Evolutionary conservation across 2,888 invertebrate species (phyloP).

Genomic region (Drosophila dives): DNA sequence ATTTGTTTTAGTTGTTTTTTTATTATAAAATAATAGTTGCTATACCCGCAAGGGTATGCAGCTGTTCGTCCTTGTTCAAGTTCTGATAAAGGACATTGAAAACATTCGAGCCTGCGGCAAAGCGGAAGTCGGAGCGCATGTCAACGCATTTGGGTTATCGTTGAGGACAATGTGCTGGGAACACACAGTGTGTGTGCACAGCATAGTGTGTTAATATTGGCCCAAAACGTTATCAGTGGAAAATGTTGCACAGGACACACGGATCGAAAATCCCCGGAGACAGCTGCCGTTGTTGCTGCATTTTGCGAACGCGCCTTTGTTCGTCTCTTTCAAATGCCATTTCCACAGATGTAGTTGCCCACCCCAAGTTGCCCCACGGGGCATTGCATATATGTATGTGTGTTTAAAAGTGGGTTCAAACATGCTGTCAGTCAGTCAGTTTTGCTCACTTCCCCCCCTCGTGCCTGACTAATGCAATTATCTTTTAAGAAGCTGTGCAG

Average conservation of each 20-base stretch:
- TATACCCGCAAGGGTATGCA: background rate
- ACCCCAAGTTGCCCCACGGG: slow-evolving; percentile 5
- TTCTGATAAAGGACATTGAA: background rate
- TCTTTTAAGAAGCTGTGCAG: slow-evolving; percentile 48
- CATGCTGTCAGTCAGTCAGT: slow-evolving; percentile 16
- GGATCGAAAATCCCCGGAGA: slow-evolving; percentile 4
- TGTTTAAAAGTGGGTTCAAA: slow-evolving; percentile 66
- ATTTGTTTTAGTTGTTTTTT: background rate
- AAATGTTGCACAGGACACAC: slow-evolving; percentile 31
- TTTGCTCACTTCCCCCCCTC: slow-evolving; percentile 1
- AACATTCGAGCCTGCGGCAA: slow-evolving; percentile 36
- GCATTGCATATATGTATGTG: slow-evolving; percentile 23
- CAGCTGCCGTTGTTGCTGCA: slow-evolving; percentile 22
- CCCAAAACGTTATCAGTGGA: slow-evolving; percentile 39
- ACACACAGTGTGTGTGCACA: slow-evolving; percentile 21
- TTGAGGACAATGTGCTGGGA: slow-evolving; percentile 50
- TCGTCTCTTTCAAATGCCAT: slow-evolving; percentile 25
- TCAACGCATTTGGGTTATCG: slow-evolving; percentile 63
- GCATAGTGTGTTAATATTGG: slow-evolving; percentile 48
- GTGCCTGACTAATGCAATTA: slow-evolving; percentile 51
- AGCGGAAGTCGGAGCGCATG: slow-evolving; percentile 55
- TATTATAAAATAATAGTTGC: background rate
- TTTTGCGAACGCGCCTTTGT: slow-evolving; percentile 25
- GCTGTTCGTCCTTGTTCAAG: background rate
- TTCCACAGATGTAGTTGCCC: slow-evolving; percentile 49